phyloP scores from a whole-genome alignment of 2,888 invertebrate species.

The Allygus modestus region DNA sequence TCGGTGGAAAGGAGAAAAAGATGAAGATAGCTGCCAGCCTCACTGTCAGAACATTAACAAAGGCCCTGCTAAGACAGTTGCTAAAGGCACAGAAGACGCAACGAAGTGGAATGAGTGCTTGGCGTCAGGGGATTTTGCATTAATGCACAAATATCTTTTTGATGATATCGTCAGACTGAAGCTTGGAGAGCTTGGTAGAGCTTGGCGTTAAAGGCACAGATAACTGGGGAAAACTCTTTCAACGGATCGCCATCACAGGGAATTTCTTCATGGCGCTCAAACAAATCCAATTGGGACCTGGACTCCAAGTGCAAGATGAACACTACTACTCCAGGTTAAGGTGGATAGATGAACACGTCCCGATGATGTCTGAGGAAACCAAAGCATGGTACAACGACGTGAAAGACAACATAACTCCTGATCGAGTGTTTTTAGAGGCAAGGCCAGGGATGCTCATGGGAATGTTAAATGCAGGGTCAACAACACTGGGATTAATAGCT shows the following conservation, averaged over 20 bases:
- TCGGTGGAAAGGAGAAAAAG: constrained; percentile 39
- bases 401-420: neutral
- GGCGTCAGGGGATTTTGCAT: neutral
- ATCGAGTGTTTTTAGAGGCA: neutral
- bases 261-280: constrained; percentile 2
- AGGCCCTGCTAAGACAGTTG: no score
- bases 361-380: neutral
- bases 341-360: neutral
- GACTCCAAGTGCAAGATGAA: neutral
- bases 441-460: constrained; percentile 30
- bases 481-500: neutral
- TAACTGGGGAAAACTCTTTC: neutral
- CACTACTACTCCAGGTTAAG: neutral
- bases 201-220: neutral
- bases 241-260: neutral
- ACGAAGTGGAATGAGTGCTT: constrained; percentile 46
- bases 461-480: constrained; percentile 10
- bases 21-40: neutral
- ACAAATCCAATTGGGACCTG: neutral
- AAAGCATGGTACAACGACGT: neutral
- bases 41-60: neutral
- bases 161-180: neutral
- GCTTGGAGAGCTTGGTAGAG: neutral
- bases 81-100: constrained; percentile 15
- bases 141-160: neutral